phyloP scores from a whole-genome alignment of 2,888 invertebrate species.

The Bugula neritina region DNA sequence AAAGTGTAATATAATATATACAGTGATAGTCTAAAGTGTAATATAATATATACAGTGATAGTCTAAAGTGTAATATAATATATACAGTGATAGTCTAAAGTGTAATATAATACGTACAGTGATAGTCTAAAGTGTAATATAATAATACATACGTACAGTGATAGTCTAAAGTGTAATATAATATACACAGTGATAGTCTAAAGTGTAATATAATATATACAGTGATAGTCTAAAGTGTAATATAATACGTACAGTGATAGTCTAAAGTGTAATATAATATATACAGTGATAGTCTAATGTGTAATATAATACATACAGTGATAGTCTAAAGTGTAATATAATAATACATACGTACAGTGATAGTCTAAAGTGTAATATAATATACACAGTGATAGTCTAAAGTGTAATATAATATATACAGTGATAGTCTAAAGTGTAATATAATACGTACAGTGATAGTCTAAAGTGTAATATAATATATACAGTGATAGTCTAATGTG shows the following conservation, averaged over 20 bases:
- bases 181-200: background rate
- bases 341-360: no score
- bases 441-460: background rate
- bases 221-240: background rate
- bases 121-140: background rate
- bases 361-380: background rate
- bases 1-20: background rate
- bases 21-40: background rate
- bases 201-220: background rate
- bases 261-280: no score
- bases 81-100: background rate
- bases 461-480: background rate
- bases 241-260: background rate
- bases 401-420: background rate
- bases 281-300: no score
- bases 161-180: background rate
- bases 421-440: background rate
- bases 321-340: no score
- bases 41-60: background rate
- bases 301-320: no score
- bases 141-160: background rate
- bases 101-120: background rate
- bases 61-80: background rate
- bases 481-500: background rate
- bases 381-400: background rate